Evolutionary conservation across 2,797 vertebrate species (phyloP).

Genomic region (Parauchenoglanis punctatus): DNA sequence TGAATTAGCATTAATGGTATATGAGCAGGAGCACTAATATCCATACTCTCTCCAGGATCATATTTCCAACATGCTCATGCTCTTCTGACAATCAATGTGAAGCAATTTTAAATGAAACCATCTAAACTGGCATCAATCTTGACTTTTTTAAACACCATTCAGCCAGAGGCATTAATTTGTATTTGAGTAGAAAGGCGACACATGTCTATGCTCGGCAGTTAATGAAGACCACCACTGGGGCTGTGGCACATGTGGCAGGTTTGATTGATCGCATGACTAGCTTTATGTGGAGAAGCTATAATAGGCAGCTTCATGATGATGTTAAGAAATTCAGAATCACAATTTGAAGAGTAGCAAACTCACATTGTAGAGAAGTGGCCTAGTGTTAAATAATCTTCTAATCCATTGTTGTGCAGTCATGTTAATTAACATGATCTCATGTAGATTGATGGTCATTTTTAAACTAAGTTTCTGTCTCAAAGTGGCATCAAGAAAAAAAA

Average conservation of each 20-base stretch:
- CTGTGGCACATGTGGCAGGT: constrained; percentile 26
- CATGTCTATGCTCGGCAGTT: constrained; percentile 22
- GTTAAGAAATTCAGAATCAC: constrained; percentile 14
- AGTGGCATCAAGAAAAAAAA: constrained; percentile 3
- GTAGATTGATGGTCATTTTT: background rate
- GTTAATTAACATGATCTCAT: background rate
- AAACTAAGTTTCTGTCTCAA: constrained; percentile 1
- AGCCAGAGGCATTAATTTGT: constrained; percentile 37
- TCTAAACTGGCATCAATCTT: constrained; percentile 19
- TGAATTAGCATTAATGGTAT: constrained; percentile 13
- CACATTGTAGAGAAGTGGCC: background rate
- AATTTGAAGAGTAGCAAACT: constrained; percentile 2
- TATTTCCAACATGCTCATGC: constrained; percentile 15
- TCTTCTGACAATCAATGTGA: constrained; percentile 47
- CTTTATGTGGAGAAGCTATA: constrained; percentile 18
- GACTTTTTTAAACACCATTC: constrained; percentile 30
- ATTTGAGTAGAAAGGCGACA: constrained; percentile 6
- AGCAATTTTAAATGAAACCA: constrained; percentile 40
- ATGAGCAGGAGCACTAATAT: background rate
- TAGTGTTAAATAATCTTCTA: constrained; percentile 22
- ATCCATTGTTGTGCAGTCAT: background rate
- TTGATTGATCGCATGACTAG: constrained; percentile 3
- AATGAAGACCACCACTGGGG: constrained; percentile 19
- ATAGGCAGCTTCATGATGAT: background rate
- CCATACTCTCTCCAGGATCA: background rate